Conservation (phyloP, 2,797 vertebrate species). For the Phrynocephalus vlangalii region DNA sequence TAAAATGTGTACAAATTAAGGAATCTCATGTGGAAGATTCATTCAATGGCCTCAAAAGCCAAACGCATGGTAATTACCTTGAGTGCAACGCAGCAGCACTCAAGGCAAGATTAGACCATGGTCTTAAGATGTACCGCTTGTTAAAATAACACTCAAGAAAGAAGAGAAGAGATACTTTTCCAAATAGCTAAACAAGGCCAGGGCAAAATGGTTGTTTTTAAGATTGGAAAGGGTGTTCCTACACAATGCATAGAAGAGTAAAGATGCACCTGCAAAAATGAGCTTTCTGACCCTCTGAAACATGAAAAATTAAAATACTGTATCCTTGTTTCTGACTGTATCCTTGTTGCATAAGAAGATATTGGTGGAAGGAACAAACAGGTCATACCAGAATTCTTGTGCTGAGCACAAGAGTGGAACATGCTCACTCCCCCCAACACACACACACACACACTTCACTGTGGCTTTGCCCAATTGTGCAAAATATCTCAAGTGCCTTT, state of each 20-base stretch:
- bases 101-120: conserved; percentile 86
- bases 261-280: not conserved
- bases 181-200: conserved; percentile 67
- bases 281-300: not conserved
- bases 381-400: too few relatives aligned
- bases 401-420: too few relatives aligned
- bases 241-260: conserved; percentile 43
- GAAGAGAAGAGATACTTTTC: conserved; percentile 83
- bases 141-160: not conserved
- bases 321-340: too few relatives aligned
- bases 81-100: conserved; percentile 86
- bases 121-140: conserved; percentile 80
- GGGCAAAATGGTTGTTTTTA: conserved; percentile 65
- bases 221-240: conserved; percentile 69
- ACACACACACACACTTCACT: not conserved
- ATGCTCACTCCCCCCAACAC: too few relatives aligned
- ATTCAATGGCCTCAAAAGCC: conserved; percentile 86
- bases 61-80: conserved; percentile 89
- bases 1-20: conserved; percentile 88
- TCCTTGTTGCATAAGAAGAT: not conserved
- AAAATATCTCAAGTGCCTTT: not conserved
- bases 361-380: not conserved
- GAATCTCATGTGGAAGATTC: conserved; percentile 88
- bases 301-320: too few relatives aligned
- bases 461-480: not conserved